These are phyloP conservation scores for Philereme transversata DNA, from an alignment of 2,888 invertebrate genomes.

Conservation along the genomic window DNA sequence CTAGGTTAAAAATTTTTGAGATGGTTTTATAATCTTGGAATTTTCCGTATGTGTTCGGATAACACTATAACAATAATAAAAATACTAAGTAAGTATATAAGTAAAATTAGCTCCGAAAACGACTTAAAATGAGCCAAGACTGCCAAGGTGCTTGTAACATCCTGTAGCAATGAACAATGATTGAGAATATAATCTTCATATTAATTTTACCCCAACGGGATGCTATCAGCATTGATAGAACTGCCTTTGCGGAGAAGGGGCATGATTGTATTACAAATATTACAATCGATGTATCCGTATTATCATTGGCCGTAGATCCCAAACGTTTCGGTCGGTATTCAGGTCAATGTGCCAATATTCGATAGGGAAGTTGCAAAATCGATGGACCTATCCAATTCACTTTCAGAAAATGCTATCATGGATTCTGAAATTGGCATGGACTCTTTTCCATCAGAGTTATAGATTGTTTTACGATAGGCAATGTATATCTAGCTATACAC, in stretches of 20 bases:
- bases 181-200: no score
- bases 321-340: constrained; percentile 44
- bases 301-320: constrained; percentile 36
- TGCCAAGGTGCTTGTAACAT: no score
- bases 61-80: no score
- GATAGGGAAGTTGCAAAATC: constrained; percentile 56
- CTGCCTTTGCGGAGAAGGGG: constrained; percentile 4
- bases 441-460: constrained; percentile 11
- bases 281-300: constrained; percentile 38
- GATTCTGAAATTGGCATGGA: constrained; percentile 20
- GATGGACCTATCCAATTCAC: constrained; percentile 56
- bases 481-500: neutral
- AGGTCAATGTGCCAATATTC: constrained; percentile 56
- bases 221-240: neutral
- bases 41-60: no score
- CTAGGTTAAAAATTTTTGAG: no score
- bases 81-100: no score
- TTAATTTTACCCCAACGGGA: no score
- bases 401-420: constrained; percentile 40
- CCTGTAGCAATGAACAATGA: no score
- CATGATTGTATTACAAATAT: constrained; percentile 45
- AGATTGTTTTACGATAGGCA: neutral
- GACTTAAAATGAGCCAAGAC: no score
- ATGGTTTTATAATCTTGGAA: no score
- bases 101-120: no score